phyloP scores from a whole-genome alignment of 2,888 invertebrate genomes.

The Hofmannophila pseudospretella region DNA sequence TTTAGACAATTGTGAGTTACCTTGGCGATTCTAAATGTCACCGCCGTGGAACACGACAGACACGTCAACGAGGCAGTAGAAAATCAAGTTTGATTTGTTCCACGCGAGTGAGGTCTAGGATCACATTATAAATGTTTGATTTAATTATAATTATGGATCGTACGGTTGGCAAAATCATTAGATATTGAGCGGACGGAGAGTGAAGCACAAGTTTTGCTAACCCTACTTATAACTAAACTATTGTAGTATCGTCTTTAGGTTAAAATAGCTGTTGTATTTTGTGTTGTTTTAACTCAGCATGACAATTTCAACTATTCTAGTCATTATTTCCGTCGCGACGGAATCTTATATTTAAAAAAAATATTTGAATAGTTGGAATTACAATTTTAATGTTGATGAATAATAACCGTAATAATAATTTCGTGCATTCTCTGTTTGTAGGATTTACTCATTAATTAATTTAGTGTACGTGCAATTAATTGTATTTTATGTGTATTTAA shows the following conservation, averaged over 20 bases:
- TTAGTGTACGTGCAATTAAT: slow-evolving; percentile 71
- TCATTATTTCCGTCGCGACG: slow-evolving; percentile 30
- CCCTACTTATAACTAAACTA: slow-evolving; percentile 34
- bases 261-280: slow-evolving; percentile 69
- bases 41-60: slow-evolving; percentile 12
- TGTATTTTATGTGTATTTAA: slow-evolving; percentile 58
- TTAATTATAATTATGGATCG: slow-evolving; percentile 31
- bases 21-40: slow-evolving; percentile 28
- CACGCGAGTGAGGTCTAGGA: slow-evolving; percentile 19
- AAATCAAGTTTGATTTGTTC: slow-evolving; percentile 1
- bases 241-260: slow-evolving; percentile 52
- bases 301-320: slow-evolving; percentile 53
- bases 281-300: slow-evolving; percentile 58
- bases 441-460: slow-evolving; percentile 54
- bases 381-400: slow-evolving; percentile 43
- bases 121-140: slow-evolving; percentile 28
- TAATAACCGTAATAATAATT: slow-evolving; percentile 45
- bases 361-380: slow-evolving; percentile 44
- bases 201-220: slow-evolving; percentile 66
- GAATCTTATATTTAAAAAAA: slow-evolving; percentile 31
- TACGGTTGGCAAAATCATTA: slow-evolving; percentile 33
- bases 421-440: slow-evolving; percentile 54
- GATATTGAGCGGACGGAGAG: slow-evolving; percentile 29
- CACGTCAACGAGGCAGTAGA: slow-evolving; percentile 1
- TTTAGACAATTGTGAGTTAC: slow-evolving; percentile 67